Conservation (phyloP, 2,797 vertebrate genomes). For the Tenualosa thibaudeaui region DNA sequence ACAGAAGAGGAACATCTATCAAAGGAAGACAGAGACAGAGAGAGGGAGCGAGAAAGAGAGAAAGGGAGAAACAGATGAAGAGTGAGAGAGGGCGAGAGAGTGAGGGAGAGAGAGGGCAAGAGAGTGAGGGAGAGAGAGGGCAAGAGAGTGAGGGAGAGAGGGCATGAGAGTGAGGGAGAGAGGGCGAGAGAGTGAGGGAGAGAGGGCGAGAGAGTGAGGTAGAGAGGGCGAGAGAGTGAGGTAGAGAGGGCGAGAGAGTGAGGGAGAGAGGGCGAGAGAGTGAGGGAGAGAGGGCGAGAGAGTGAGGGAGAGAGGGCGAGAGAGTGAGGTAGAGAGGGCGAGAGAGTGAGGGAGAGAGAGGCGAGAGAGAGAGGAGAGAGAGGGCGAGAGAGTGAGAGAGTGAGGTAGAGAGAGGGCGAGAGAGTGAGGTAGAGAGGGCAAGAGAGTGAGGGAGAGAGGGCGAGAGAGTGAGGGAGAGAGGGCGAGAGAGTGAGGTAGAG, state of each 20-base stretch:
- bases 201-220: too few relatives aligned
- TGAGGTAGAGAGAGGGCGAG: not conserved
- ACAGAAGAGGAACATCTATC: conserved; percentile 33
- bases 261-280: too few relatives aligned
- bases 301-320: not conserved
- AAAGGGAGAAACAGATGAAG: not conserved
- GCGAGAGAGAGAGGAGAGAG: too few relatives aligned
- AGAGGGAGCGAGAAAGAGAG: not conserved
- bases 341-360: not conserved
- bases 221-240: too few relatives aligned
- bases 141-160: too few relatives aligned
- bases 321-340: not conserved
- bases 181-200: too few relatives aligned
- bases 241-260: too few relatives aligned
- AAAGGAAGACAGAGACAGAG: conserved; percentile 25
- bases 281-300: not conserved
- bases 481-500: not conserved
- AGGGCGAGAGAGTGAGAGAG: not conserved
- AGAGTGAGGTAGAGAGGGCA: not conserved
- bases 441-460: not conserved
- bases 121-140: not conserved
- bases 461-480: not conserved
- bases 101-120: not conserved
- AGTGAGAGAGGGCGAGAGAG: not conserved
- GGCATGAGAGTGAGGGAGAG: too few relatives aligned